Conservation (phyloP, 2,888 invertebrate genomes). For the Spilarctia lutea region DNA sequence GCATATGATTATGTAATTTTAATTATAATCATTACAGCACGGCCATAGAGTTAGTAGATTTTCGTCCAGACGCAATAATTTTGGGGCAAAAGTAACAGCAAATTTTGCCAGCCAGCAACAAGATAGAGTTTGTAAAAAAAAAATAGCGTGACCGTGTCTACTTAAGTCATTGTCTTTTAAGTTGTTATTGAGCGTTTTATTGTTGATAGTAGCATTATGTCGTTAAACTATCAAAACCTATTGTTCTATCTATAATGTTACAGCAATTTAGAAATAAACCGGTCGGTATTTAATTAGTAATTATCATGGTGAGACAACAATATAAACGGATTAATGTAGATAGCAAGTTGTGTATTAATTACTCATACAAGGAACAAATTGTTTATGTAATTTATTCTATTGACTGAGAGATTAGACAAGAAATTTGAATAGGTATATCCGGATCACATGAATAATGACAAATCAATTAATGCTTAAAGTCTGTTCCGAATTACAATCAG, state of each 20-base stretch:
- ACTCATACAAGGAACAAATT: not conserved
- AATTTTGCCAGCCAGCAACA: not conserved
- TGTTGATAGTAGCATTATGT: not conserved
- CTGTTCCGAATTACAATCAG: not conserved
- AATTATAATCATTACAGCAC: not conserved
- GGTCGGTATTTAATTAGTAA: not conserved
- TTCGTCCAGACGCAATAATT: not conserved
- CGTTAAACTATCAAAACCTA: not conserved
- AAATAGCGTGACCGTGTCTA: not conserved
- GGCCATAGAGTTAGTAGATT: not conserved
- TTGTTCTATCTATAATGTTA: slow-evolving; percentile 1
- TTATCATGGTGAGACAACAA: not conserved
- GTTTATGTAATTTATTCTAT: not conserved
- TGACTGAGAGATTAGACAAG: not conserved
- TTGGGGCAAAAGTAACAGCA: not conserved
- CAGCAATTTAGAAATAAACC: not conserved
- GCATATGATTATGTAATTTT: not conserved
- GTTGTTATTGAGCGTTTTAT: not conserved
- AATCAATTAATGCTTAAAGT: not conserved
- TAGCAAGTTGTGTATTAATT: not conserved
- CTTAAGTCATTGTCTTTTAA: not conserved
- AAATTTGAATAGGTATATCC: not conserved
- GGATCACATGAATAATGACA: not conserved
- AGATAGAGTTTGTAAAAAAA: not conserved
- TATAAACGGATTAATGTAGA: not conserved